phyloP scores from a whole-genome alignment of 2,797 vertebrate species.

The Eleutherodactylus coqui region DNA sequence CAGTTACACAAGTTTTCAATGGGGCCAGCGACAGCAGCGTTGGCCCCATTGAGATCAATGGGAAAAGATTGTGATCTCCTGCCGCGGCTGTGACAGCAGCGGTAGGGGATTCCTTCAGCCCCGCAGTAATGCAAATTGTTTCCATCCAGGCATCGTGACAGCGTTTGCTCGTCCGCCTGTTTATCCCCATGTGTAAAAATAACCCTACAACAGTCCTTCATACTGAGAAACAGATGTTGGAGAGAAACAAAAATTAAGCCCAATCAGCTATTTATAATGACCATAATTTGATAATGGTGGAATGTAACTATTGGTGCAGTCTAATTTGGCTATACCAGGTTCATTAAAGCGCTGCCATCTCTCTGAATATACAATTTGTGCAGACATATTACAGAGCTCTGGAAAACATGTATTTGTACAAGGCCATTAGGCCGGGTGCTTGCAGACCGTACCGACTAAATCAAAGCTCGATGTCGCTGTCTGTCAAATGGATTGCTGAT shows the following conservation, averaged over 20 bases:
- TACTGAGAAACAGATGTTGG: not conserved
- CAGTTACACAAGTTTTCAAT: too few species aligned
- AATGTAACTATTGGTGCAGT: not conserved
- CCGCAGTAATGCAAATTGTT: too few species aligned
- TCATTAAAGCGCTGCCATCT: conserved; percentile 15
- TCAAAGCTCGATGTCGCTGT: not conserved
- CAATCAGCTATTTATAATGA: not conserved
- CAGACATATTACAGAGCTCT: not conserved
- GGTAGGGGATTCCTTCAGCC: too few species aligned
- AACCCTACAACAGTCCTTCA: not conserved
- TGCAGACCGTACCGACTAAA: conserved; percentile 36
- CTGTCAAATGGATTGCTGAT: not conserved
- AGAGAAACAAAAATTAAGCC: not conserved
- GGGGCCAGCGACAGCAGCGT: too few species aligned
- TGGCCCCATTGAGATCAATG: too few species aligned
- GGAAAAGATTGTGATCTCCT: too few species aligned
- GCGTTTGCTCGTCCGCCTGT: too few species aligned
- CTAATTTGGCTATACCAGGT: not conserved
- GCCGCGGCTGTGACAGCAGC: too few species aligned
- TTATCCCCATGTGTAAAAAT: too few species aligned
- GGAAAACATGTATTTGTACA: not conserved
- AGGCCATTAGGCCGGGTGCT: not conserved
- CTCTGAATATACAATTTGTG: not conserved
- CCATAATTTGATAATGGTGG: not conserved
- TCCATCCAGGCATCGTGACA: too few species aligned